Evolutionary conservation across 2,797 vertebrate genomes (phyloP).

Genomic region (Benthosema pterotum): DNA sequence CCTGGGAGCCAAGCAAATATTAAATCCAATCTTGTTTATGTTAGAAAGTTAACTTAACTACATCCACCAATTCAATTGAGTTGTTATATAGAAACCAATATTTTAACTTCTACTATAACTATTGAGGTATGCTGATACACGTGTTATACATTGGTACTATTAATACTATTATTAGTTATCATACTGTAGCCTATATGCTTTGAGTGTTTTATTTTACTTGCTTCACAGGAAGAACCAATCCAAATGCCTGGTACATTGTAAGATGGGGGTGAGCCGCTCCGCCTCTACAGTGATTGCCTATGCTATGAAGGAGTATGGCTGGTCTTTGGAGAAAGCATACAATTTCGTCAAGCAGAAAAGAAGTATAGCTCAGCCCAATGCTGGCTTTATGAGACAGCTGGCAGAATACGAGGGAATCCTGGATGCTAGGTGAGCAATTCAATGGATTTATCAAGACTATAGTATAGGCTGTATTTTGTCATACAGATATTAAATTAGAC

Average conservation of each 20-base stretch:
- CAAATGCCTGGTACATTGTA: constrained; percentile 98
- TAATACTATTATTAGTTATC: too few species aligned
- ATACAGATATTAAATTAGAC: too few species aligned
- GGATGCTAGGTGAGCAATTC: constrained; percentile 87
- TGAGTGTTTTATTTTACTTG: not conserved
- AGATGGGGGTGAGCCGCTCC: constrained; percentile 96
- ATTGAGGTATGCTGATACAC: too few species aligned
- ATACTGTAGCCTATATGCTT: not conserved
- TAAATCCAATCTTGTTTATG: too few species aligned
- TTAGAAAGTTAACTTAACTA: too few species aligned
- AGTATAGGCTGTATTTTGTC: too few species aligned
- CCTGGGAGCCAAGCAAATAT: too few species aligned
- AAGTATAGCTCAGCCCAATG: constrained; percentile 89
- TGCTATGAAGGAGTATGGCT: constrained; percentile 96
- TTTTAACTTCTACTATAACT: too few species aligned
- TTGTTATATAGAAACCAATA: too few species aligned
- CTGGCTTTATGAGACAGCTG: constrained; percentile 94
- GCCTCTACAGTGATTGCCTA: constrained; percentile 98
- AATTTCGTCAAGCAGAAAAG: constrained; percentile 94
- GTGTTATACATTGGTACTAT: too few species aligned
- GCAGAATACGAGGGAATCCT: constrained; percentile 94
- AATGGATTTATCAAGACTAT: not conserved
- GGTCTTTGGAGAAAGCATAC: constrained; percentile 94
- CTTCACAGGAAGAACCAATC: constrained; percentile 89
- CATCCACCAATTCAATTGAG: too few species aligned